Evolutionary conservation across 1,140 invertebrate species (phyloP).

Genomic region (roundworm (Caenorhabditis elegans)): DNA sequence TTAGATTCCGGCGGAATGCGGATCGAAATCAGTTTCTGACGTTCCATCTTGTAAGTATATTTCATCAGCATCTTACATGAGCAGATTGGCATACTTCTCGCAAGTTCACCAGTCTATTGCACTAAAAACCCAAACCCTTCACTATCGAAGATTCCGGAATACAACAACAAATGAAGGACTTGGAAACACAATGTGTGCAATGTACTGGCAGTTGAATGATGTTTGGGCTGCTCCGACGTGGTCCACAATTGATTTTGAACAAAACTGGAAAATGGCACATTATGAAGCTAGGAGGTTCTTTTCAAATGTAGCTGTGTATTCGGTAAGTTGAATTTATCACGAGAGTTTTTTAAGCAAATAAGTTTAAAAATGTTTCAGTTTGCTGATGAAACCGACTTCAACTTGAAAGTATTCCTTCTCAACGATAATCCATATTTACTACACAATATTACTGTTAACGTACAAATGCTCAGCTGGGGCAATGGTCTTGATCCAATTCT

Average conservation of each 20-base stretch:
- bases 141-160: slow-evolving; percentile 77
- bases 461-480: neutral
- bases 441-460: neutral
- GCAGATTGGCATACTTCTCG: slow-evolving; percentile 60
- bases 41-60: neutral
- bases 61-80: slow-evolving; percentile 37
- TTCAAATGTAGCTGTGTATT: slow-evolving; percentile 53
- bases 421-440: neutral
- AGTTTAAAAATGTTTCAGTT: no score
- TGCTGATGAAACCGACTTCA: neutral
- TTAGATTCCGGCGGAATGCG: slow-evolving; percentile 37
- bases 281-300: slow-evolving; percentile 62
- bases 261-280: slow-evolving; percentile 60
- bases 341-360: no score
- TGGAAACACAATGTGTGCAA: slow-evolving; percentile 80
- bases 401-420: neutral
- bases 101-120: slow-evolving; percentile 83
- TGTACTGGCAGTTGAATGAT: slow-evolving; percentile 99
- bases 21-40: neutral
- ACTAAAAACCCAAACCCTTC: slow-evolving; percentile 83
- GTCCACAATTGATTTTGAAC: slow-evolving; percentile 77
- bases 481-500: slow-evolving; percentile 18
- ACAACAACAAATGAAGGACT: slow-evolving; percentile 55
- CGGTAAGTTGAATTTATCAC: no score
- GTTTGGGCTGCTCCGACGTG: slow-evolving; percentile 96